Percentiles rank a stretch among this genome's conserved stretches.
Evolutionary conservation across 2,113 vertebrate species (phyloP).

Genomic region (Caranx ignobilis): DNA sequence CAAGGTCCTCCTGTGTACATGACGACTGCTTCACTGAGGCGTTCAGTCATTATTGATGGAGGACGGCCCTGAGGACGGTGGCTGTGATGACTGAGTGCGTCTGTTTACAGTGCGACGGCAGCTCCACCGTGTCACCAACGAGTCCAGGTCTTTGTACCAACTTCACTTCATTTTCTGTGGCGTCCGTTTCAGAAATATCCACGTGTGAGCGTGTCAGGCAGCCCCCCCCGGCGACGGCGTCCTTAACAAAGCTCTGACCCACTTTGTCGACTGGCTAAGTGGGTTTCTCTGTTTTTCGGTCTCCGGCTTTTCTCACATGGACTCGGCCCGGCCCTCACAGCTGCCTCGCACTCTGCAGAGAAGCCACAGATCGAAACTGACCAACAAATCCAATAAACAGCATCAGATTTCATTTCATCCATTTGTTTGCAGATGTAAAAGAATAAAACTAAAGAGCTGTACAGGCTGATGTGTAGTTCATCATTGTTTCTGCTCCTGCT

Average conservation of each 20-base stretch:
- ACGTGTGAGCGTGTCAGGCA: conserved; percentile 37
- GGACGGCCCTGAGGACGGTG: conserved; percentile 16
- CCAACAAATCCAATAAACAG: not conserved
- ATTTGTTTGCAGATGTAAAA: no score
- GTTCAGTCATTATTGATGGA: conserved; percentile 42
- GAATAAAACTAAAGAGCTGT: no score
- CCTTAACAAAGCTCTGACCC: conserved; percentile 67
- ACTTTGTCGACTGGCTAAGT: conserved; percentile 63
- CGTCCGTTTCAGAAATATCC: not conserved
- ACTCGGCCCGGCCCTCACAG: not conserved
- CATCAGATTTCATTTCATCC: no score
- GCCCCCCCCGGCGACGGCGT: conserved; percentile 41
- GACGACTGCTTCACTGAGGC: conserved; percentile 30
- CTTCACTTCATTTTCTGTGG: not conserved
- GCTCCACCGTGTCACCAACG: not conserved
- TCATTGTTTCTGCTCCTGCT: no score
- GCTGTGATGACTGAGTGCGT: not conserved
- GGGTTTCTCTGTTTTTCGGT: conserved; percentile 69
- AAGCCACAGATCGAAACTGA: no score
- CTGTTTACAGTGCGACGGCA: not conserved
- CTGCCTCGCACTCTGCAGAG: not conserved
- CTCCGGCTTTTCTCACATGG: conserved; percentile 48
- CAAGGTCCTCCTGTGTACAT: conserved; percentile 43
- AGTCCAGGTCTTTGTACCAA: not conserved
- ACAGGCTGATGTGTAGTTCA: no score